Conservation (phyloP, 2,888 invertebrate genomes). For the Malthinus seriepunctatus region DNA sequence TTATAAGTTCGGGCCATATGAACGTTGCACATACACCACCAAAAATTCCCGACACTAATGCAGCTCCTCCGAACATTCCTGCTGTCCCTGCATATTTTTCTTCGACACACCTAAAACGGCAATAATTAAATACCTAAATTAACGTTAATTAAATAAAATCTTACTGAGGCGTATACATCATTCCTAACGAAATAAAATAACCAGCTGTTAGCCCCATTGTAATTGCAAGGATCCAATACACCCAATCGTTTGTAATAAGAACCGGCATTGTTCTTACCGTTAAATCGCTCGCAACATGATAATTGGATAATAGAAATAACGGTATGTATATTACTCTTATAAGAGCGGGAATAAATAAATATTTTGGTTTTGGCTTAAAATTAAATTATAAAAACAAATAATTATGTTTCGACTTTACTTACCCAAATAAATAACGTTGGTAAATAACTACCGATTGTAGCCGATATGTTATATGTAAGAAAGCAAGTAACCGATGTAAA, state of each 20-base stretch:
- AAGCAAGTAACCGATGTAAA: constrained; percentile 84
- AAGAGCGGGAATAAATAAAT: constrained; percentile 71
- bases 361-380: constrained; percentile 77
- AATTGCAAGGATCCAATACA: constrained; percentile 74
- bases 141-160: constrained; percentile 34
- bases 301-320: constrained; percentile 90
- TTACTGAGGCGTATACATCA: constrained; percentile 93
- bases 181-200: constrained; percentile 87
- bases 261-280: constrained; percentile 69
- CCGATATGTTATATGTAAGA: constrained; percentile 90
- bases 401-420: constrained; percentile 46
- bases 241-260: constrained; percentile 76
- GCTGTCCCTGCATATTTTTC: constrained; percentile 81
- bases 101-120: constrained; percentile 71
- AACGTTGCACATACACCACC: constrained; percentile 79
- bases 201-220: constrained; percentile 88
- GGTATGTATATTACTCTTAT: constrained; percentile 82
- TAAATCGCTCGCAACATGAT: constrained; percentile 60
- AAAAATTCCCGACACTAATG: constrained; percentile 87
- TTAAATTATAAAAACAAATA: constrained; percentile 31
- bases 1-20: constrained; percentile 67
- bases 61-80: constrained; percentile 96
- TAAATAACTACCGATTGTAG: constrained; percentile 88
- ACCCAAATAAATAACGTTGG: constrained; percentile 81
- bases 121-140: constrained; percentile 6